Conservation (phyloP, 37 sponge, comb jelly and placozoan genomes). For the Mnemiopsis leidyi region DNA sequence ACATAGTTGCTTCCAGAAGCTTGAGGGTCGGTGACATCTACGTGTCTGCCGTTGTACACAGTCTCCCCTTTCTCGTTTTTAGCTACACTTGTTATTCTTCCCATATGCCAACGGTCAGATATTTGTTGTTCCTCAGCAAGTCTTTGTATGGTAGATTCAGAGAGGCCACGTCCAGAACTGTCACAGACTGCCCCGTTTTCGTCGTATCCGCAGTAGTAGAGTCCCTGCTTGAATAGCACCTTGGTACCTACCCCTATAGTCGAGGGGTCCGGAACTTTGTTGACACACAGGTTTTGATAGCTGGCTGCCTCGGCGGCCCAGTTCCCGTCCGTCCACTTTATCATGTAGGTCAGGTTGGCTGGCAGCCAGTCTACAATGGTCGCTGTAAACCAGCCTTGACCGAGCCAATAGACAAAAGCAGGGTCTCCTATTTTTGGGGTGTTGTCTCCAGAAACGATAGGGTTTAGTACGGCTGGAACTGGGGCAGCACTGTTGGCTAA, state of each 20-base stretch:
- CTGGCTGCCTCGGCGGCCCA: constrained; percentile 1
- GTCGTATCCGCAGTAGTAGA: neutral
- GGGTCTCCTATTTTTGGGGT: neutral
- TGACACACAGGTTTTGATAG: neutral
- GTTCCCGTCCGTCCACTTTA: constrained; percentile 56
- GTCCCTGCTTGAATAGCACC: constrained; percentile 61
- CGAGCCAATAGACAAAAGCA: constrained; percentile 3
- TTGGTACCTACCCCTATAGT: constrained; percentile 9
- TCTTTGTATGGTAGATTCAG: neutral
- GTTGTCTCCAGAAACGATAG: neutral
- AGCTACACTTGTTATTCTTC: neutral
- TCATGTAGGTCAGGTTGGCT: neutral
- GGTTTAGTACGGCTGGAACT: neutral
- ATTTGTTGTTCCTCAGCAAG: neutral
- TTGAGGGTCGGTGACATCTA: neutral
- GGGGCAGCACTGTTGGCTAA: neutral
- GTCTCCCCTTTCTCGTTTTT: neutral
- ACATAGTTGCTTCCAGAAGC: neutral
- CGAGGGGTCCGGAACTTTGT: neutral
- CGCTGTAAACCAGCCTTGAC: constrained; percentile 39
- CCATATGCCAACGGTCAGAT: constrained; percentile 52
- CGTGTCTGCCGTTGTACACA: constrained; percentile 15
- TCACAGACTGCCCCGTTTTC: neutral
- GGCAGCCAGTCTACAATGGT: neutral
- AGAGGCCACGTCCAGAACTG: neutral